Percentiles rank a stretch among this genome's conserved stretches.
phyloP scores from a whole-genome alignment of 1,140 invertebrate species.

The Phymastichus coffea region DNA sequence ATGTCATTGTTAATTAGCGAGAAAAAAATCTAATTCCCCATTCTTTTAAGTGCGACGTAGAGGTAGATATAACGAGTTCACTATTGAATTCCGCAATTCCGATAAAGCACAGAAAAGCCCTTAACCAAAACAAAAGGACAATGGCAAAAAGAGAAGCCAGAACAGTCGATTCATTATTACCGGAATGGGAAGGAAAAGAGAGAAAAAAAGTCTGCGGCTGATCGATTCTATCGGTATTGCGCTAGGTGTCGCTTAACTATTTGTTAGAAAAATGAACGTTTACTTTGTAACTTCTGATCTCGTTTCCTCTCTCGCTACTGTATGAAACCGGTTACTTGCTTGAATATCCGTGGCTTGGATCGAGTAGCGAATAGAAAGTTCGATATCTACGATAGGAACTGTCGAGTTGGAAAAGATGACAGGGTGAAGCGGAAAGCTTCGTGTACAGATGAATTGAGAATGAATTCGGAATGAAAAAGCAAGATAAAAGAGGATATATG shows the following conservation, averaged over 20 bases:
- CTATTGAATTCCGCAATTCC: not conserved
- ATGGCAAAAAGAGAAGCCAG: not conserved
- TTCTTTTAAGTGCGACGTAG: too few relatives aligned
- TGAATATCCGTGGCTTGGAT: constrained; percentile 19
- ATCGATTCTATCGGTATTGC: constrained; percentile 22
- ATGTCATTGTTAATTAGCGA: too few relatives aligned
- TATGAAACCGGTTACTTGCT: constrained; percentile 2
- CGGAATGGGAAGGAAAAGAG: not conserved
- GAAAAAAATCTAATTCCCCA: too few relatives aligned
- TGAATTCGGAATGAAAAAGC: too few relatives aligned
- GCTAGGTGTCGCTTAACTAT: not conserved
- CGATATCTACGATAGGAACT: constrained; percentile 29
- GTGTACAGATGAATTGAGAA: too few relatives aligned
- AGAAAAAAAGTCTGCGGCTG: not conserved
- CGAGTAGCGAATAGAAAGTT: constrained; percentile 30
- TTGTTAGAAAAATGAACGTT: not conserved
- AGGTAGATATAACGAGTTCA: not conserved
- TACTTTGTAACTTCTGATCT: not conserved
- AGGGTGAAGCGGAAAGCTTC: too few relatives aligned
- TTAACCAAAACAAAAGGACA: not conserved
- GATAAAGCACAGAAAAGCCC: not conserved
- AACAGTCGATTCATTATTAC: constrained; percentile 3
- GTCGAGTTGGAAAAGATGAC: constrained; percentile 17
- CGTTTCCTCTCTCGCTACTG: not conserved
- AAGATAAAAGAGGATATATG: too few relatives aligned